A percentile compares a stretch with the other conserved stretches of the same genome.
phyloP scores from a whole-genome alignment of 2,113 vertebrate genomes.

The Haemorhous mexicanus region DNA sequence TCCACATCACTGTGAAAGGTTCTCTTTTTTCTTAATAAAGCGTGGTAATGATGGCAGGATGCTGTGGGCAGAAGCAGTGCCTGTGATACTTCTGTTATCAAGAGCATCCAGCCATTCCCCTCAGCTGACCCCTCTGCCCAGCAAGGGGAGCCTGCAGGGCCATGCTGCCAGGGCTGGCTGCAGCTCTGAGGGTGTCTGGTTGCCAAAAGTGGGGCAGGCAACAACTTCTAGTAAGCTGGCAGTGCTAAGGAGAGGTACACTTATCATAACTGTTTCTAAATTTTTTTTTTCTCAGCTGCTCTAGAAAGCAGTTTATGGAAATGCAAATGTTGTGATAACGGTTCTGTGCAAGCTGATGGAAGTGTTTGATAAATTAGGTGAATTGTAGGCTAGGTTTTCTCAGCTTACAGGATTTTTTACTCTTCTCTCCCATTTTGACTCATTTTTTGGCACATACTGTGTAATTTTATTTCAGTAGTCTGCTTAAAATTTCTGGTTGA shows the following conservation, averaged over 20 bases:
- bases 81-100: not conserved
- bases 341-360: not conserved
- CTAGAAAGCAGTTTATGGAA: not conserved
- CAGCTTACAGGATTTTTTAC: not conserved
- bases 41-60: not conserved
- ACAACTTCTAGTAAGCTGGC: not conserved
- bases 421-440: not conserved
- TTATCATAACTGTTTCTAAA: not conserved
- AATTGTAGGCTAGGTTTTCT: not conserved
- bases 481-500: not conserved
- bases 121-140: fast-evolving
- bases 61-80: fast-evolving
- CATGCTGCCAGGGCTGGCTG: not conserved
- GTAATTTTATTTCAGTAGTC: not conserved
- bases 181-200: fast-evolving
- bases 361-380: not conserved
- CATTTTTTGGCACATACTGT: not conserved
- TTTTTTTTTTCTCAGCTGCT: not conserved
- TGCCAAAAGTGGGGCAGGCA: fast-evolving
- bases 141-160: fast-evolving
- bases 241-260: not conserved
- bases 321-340: not conserved
- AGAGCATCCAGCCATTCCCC: not conserved
- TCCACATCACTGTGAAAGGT: not conserved
- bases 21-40: not conserved